Conservation (phyloP, 1,140 invertebrate genomes). For the Cyrtorhinus lividipennis region DNA sequence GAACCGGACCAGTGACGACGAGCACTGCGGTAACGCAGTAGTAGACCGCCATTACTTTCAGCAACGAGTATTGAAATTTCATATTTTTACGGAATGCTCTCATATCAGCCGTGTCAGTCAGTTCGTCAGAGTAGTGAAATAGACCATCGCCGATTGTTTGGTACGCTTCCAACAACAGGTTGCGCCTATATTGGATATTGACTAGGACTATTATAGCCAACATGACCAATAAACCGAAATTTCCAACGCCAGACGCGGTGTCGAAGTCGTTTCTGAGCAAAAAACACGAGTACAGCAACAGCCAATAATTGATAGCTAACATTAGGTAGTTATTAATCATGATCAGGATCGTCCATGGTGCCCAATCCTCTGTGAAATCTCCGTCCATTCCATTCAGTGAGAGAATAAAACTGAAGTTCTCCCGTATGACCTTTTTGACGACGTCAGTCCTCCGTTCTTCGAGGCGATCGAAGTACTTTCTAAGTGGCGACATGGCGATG, state of each 20-base stretch:
- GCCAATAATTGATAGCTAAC: background rate
- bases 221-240: background rate
- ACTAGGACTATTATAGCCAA: background rate
- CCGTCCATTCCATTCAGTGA: background rate
- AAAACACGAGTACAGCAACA: background rate
- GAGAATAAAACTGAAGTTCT: background rate
- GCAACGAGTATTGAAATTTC: background rate
- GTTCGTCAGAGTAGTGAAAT: background rate
- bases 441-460: background rate
- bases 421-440: background rate
- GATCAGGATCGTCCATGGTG: background rate
- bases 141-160: background rate
- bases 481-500: no score
- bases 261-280: background rate
- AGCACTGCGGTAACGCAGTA: background rate
- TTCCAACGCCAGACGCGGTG: background rate
- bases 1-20: background rate
- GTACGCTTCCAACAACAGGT: background rate
- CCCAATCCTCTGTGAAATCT: background rate
- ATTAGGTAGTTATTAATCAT: background rate
- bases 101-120: background rate
- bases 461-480: background rate
- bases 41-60: background rate
- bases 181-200: background rate
- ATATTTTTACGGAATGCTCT: background rate